These are phyloP conservation scores for Ips nitidus DNA, from an alignment of 1,140 invertebrate species.

Conservation along the genomic window DNA sequence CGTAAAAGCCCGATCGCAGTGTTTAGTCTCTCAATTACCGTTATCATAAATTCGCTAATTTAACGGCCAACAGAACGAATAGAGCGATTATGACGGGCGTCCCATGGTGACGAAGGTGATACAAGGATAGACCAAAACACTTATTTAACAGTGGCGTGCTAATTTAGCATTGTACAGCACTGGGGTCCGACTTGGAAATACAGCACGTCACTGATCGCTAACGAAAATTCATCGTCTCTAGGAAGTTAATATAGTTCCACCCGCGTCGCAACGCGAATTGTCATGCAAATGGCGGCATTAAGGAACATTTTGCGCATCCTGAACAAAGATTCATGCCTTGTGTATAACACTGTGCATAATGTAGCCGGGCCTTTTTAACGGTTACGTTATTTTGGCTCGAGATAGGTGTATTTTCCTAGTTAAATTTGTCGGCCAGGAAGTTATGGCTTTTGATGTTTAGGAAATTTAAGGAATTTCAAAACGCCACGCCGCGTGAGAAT, in stretches of 20 bases:
- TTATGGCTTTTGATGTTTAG: too few relatives aligned
- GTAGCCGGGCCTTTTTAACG: neutral
- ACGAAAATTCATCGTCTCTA: conserved; percentile 25
- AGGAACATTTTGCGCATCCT: conserved; percentile 31
- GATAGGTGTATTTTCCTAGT: neutral
- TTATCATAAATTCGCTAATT: conserved; percentile 30
- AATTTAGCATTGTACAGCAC: too few relatives aligned
- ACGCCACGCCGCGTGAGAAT: too few relatives aligned
- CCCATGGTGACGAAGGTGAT: conserved; percentile 26
- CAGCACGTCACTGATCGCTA: conserved; percentile 11
- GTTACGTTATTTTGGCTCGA: conserved; percentile 9
- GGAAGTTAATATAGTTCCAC: conserved; percentile 33
- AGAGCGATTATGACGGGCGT: conserved; percentile 24
- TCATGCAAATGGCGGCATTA: conserved; percentile 28
- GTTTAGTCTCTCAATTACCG: conserved; percentile 30
- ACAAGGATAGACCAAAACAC: conserved; percentile 11
- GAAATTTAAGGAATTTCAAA: too few relatives aligned
- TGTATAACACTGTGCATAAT: conserved; percentile 19
- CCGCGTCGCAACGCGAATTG: conserved; percentile 27
- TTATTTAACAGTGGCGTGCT: conserved; percentile 10
- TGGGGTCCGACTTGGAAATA: too few relatives aligned
- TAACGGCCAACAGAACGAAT: conserved; percentile 26
- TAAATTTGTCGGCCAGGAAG: neutral
- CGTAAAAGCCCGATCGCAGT: conserved; percentile 6
- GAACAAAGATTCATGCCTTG: conserved; percentile 23